Percentiles rank a stretch among this genome's conserved stretches.
These are phyloP conservation scores for Drosophila nikananu DNA, from an alignment of 1,140 invertebrate species.

Conservation along the genomic window DNA sequence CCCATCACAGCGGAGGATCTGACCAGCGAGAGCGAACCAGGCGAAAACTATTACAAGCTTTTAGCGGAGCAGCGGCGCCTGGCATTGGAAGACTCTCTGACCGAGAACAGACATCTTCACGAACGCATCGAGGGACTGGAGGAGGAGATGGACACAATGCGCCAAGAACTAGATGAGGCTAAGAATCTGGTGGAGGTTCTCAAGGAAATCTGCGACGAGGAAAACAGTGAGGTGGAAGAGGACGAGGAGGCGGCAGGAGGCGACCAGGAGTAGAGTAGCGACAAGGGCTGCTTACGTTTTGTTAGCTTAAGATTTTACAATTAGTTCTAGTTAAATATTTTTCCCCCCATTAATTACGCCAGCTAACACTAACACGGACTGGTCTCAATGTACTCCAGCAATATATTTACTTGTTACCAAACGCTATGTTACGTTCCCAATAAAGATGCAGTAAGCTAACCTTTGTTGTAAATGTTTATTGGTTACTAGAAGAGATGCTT, in stretches of 20 bases:
- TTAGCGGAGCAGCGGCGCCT: conserved; percentile 88
- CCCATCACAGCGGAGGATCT: conserved; percentile 86
- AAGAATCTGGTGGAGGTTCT: conserved; percentile 87
- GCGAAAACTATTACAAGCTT: conserved; percentile 88
- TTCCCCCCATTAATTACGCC: conserved; percentile 29
- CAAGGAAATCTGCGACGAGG: conserved; percentile 86
- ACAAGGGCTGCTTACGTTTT: conserved; percentile 32
- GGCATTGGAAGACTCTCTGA: conserved; percentile 87
- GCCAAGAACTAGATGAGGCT: conserved; percentile 88
- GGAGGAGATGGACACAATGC: conserved; percentile 88
- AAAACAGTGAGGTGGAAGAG: conserved; percentile 59
- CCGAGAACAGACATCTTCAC: conserved; percentile 87
- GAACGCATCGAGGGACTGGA: conserved; percentile 86
- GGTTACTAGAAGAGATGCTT: neutral
- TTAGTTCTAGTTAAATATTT: conserved; percentile 55
- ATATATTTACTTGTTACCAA: conserved; percentile 66
- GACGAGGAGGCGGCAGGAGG: conserved; percentile 23
- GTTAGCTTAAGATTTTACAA: conserved; percentile 54
- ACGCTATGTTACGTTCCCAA: conserved; percentile 56
- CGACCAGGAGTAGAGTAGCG: conserved; percentile 17
- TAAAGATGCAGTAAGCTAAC: conserved; percentile 45
- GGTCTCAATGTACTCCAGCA: conserved; percentile 60
- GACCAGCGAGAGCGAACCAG: conserved; percentile 87
- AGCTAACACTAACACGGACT: conserved; percentile 50
- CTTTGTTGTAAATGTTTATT: conserved; percentile 9